phyloP scores from a whole-genome alignment of 1,140 invertebrate species.

The Macrobrachium rosenbergii region DNA sequence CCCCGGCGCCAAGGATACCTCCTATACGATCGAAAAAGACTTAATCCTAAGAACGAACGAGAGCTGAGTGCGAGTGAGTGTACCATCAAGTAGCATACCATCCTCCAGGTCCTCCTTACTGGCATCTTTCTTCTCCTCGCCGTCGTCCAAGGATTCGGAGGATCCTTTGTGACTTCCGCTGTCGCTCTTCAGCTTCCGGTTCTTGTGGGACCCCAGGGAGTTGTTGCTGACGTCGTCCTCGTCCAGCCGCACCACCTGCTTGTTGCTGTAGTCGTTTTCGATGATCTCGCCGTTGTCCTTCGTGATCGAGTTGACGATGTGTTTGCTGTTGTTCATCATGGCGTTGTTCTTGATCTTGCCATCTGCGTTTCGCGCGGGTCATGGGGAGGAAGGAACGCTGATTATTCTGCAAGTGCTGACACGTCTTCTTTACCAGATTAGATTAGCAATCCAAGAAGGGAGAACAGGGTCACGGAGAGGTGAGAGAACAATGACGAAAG shows the following conservation, averaged over 20 bases:
- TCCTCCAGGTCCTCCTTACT: conserved; percentile 89
- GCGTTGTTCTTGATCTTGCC: conserved; percentile 64
- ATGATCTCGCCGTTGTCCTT: conserved; percentile 64
- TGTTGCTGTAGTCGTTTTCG: conserved; percentile 66
- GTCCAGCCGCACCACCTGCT: conserved; percentile 70
- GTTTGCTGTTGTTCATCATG: conserved; percentile 62
- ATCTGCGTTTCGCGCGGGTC: conserved; percentile 39
- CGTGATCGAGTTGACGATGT: conserved; percentile 67
- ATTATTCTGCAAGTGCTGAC: not conserved
- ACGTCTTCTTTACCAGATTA: not conserved
- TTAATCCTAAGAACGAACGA: conserved; percentile 49
- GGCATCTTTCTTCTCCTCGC: conserved; percentile 89
- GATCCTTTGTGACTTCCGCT: conserved; percentile 88
- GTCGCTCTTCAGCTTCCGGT: conserved; percentile 81
- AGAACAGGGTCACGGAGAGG: no score
- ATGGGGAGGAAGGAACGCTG: not conserved
- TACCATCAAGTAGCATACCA: conserved; percentile 65
- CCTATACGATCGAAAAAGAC: conserved; percentile 18
- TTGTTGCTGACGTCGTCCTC: conserved; percentile 83
- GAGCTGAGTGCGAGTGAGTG: conserved; percentile 59
- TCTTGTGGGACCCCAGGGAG: conserved; percentile 92
- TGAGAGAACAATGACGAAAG: conserved; percentile 10
- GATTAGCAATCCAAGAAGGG: no score
- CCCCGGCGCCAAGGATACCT: not conserved
- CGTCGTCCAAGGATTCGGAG: conserved; percentile 73